Percentiles rank a stretch among this genome's conserved stretches.
Evolutionary conservation across 1,140 invertebrate species (phyloP).

Genomic region (Drosophila nannoptera): DNA sequence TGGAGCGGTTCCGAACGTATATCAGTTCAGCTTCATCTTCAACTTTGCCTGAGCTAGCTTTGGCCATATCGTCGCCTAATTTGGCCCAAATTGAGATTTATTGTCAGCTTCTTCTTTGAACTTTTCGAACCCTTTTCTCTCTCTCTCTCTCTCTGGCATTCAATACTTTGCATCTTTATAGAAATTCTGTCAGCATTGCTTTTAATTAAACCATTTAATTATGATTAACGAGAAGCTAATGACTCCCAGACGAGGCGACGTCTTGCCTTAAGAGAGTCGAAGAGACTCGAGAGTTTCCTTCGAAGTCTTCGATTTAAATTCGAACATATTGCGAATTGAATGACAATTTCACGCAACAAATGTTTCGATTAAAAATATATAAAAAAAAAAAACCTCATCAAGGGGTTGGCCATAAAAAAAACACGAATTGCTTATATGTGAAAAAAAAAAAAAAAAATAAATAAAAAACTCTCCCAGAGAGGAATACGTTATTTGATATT

Average conservation of each 20-base stretch:
- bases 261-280: slow-evolving; percentile 11
- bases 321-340: slow-evolving; percentile 66
- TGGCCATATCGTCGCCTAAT: slow-evolving; percentile 74
- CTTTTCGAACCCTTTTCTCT: slow-evolving; percentile 27
- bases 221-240: slow-evolving; percentile 71
- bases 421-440: slow-evolving; percentile 54
- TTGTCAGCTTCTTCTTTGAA: slow-evolving; percentile 38
- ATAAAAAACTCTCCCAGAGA: slow-evolving; percentile 33
- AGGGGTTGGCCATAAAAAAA: slow-evolving; percentile 55
- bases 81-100: slow-evolving; percentile 75
- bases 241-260: slow-evolving; percentile 28
- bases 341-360: slow-evolving; percentile 74
- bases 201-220: slow-evolving; percentile 37
- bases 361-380: slow-evolving; percentile 65
- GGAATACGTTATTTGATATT: slow-evolving; percentile 69
- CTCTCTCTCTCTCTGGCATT: neutral
- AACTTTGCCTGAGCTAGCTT: slow-evolving; percentile 18
- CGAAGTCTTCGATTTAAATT: slow-evolving; percentile 56
- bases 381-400: slow-evolving; percentile 32
- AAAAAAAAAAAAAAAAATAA: slow-evolving; percentile 34
- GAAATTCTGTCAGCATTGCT: slow-evolving; percentile 28
- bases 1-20: neutral
- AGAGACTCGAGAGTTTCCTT: neutral
- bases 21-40: slow-evolving; percentile 29
- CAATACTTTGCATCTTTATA: slow-evolving; percentile 21